A percentile compares a stretch with the other conserved stretches of the same genome.
These are phyloP conservation scores for Mechanitis mazaeus DNA, from an alignment of 2,888 invertebrate genomes.

Conservation along the genomic window DNA sequence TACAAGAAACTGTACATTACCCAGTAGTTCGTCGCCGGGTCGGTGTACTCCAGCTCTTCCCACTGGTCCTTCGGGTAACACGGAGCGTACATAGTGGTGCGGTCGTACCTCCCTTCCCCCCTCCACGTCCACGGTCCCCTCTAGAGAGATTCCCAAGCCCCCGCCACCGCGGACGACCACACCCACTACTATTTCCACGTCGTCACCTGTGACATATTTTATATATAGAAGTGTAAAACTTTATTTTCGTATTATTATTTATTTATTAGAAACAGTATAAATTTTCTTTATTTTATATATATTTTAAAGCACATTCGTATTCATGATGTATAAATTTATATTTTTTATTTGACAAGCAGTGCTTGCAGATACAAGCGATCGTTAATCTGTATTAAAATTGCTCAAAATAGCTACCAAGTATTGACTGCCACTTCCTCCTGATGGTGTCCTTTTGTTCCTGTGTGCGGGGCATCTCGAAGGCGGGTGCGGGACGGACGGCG, in stretches of 20 bases:
- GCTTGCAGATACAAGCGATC: too few species aligned
- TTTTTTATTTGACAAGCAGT: too few species aligned
- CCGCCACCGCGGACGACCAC: slow-evolving; percentile 84
- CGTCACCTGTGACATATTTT: slow-evolving; percentile 47
- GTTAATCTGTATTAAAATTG: too few species aligned
- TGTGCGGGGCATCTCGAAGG: slow-evolving; percentile 77
- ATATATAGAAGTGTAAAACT: neutral
- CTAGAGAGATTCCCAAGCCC: slow-evolving; percentile 96
- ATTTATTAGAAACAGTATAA: too few species aligned
- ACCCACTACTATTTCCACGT: slow-evolving; percentile 72
- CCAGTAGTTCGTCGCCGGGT: slow-evolving; percentile 96
- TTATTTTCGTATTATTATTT: too few species aligned
- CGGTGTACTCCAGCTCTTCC: slow-evolving; percentile 91
- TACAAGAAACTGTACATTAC: slow-evolving; percentile 37
- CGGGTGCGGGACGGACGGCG: slow-evolving; percentile 52
- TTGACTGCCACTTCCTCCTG: slow-evolving; percentile 87
- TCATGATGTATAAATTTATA: too few species aligned
- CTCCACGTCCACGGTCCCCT: slow-evolving; percentile 99
- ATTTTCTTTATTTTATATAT: too few species aligned
- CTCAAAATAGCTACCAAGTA: slow-evolving; percentile 75
- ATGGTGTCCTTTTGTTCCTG: slow-evolving; percentile 88
- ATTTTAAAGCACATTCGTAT: too few species aligned
- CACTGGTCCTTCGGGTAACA: slow-evolving; percentile 98
- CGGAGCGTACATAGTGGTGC: slow-evolving; percentile 98
- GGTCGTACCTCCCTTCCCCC: slow-evolving; percentile 98